phyloP scores from a whole-genome alignment of 2,888 invertebrate species.

The Ormyrus thymus region DNA sequence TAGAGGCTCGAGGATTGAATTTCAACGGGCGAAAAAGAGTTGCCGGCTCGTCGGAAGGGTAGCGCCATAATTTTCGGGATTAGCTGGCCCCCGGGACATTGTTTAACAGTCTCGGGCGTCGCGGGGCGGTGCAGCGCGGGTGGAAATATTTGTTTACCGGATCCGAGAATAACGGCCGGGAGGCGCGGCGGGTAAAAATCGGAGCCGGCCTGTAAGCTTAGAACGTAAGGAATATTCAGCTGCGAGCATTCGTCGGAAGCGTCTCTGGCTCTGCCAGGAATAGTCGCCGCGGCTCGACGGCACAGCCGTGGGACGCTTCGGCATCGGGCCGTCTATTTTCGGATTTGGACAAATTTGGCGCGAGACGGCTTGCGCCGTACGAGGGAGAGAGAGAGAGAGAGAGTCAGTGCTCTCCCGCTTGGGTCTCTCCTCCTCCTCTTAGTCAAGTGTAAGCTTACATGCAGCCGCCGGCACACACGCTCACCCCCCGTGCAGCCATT shows the following conservation, averaged over 20 bases:
- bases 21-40: no score
- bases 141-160: no score
- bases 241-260: no score
- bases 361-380: slow-evolving; percentile 44
- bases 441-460: slow-evolving; percentile 74
- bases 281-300: slow-evolving; percentile 71
- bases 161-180: no score
- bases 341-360: slow-evolving; percentile 90
- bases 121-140: no score
- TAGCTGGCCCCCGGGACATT: no score
- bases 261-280: slow-evolving; percentile 64
- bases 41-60: no score
- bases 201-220: slow-evolving; percentile 45
- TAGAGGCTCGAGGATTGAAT: no score
- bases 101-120: no score
- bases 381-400: slow-evolving; percentile 27
- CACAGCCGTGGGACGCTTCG: slow-evolving; percentile 58
- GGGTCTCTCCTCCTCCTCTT: slow-evolving; percentile 15
- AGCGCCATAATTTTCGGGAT: no score
- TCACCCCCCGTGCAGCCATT: slow-evolving; percentile 63
- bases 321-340: slow-evolving; percentile 76
- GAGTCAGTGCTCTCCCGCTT: slow-evolving; percentile 19
- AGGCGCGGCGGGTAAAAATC: no score
- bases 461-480: slow-evolving; percentile 34
- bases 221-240: slow-evolving; percentile 31